Percentiles rank a stretch among this genome's conserved stretches.
phyloP scores from a whole-genome alignment of 1,140 invertebrate species.

The Drosophila pallidifrons region DNA sequence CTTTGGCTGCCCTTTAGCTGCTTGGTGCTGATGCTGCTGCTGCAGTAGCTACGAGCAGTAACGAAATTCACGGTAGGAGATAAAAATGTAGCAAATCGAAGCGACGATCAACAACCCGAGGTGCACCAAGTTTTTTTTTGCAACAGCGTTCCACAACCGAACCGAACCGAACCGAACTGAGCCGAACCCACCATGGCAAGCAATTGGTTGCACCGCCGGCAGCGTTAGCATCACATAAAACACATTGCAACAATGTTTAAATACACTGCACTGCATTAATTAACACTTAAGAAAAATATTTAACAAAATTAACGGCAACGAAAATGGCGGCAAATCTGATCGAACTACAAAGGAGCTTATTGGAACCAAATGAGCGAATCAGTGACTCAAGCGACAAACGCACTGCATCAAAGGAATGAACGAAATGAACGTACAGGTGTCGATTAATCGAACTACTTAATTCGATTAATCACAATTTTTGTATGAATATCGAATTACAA shows the following conservation, averaged over 20 bases:
- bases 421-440: neutral
- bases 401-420: neutral
- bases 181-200: constrained; percentile 22
- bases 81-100: constrained; percentile 83
- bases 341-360: neutral
- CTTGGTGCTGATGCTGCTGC: constrained; percentile 5
- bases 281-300: neutral
- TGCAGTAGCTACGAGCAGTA: constrained; percentile 78
- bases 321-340: neutral
- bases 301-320: neutral
- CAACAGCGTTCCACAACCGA: constrained; percentile 3
- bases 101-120: constrained; percentile 80
- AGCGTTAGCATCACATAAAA: constrained; percentile 23
- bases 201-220: constrained; percentile 52
- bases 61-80: constrained; percentile 83
- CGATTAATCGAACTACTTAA: neutral
- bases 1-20: constrained; percentile 61
- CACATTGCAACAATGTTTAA: neutral
- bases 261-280: neutral
- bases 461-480: neutral
- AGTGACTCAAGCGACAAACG: neutral
- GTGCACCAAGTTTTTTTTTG: constrained; percentile 7
- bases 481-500: neutral
- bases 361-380: neutral
- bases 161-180: constrained; percentile 22